Evolutionary conservation across 2,113 vertebrate genomes (phyloP).

Genomic region (Callospermophilus lateralis): DNA sequence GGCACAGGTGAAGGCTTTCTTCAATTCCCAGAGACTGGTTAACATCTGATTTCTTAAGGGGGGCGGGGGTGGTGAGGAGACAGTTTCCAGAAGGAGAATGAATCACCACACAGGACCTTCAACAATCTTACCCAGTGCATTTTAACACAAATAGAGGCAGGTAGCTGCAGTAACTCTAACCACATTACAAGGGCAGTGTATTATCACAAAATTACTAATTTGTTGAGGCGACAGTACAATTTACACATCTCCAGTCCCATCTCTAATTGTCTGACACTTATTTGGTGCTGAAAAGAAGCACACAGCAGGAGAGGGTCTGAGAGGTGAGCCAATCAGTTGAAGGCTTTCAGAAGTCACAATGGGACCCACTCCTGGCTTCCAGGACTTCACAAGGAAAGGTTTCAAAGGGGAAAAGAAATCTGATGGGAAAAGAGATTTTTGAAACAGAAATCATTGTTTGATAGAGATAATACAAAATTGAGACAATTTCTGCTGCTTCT

Average conservation of each 20-base stretch:
- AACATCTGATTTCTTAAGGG: slow-evolving; percentile 29
- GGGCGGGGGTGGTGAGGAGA: not conserved
- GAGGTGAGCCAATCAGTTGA: slow-evolving; percentile 30
- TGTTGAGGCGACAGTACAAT: slow-evolving; percentile 80
- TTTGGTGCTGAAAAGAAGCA: slow-evolving; percentile 71
- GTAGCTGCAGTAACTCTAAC: slow-evolving; percentile 66
- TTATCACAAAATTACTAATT: slow-evolving; percentile 81
- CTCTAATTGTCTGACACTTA: slow-evolving; percentile 82
- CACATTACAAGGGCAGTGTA: slow-evolving; percentile 70
- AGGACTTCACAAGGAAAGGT: slow-evolving; percentile 17
- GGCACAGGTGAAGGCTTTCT: not conserved
- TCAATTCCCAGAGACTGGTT: not conserved
- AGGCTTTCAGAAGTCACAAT: slow-evolving; percentile 66
- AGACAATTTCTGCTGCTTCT: slow-evolving; percentile 44
- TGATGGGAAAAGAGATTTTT: slow-evolving; percentile 14
- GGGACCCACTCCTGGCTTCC: not conserved
- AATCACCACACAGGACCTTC: slow-evolving; percentile 51
- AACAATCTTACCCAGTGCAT: slow-evolving; percentile 73
- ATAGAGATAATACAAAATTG: slow-evolving; percentile 69
- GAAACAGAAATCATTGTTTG: slow-evolving; percentile 61
- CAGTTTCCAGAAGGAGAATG: slow-evolving; percentile 59
- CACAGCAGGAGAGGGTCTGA: slow-evolving; percentile 65
- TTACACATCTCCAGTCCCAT: slow-evolving; percentile 80
- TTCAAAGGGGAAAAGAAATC: not conserved
- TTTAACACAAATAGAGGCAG: slow-evolving; percentile 66